These are phyloP conservation scores for Ammodytes marinus DNA, from an alignment of 2,113 vertebrate species.

Conservation along the genomic window DNA sequence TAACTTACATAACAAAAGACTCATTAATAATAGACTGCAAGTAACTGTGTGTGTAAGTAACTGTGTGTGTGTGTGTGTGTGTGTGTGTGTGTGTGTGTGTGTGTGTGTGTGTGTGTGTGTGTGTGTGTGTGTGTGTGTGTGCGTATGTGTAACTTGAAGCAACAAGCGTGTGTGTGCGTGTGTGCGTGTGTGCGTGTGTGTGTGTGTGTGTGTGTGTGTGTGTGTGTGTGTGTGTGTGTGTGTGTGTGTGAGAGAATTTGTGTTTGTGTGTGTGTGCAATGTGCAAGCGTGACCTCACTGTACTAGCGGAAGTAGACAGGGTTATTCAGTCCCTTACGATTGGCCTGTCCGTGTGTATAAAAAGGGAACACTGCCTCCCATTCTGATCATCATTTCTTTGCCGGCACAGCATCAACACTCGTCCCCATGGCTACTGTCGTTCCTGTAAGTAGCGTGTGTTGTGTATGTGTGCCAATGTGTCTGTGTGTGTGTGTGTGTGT, in stretches of 20 bases:
- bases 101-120: conserved; percentile 12
- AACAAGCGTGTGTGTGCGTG: conserved; percentile 44
- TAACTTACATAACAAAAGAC: conserved; percentile 73
- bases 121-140: conserved; percentile 4
- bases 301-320: conserved; percentile 58
- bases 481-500: background rate
- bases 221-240: conserved; percentile 38
- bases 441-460: conserved; percentile 77
- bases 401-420: background rate
- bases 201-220: conserved; percentile 26
- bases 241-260: conserved; percentile 52
- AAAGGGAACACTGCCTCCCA: background rate
- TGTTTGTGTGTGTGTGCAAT: conserved; percentile 35
- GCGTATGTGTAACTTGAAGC: conserved; percentile 63
- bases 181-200: conserved; percentile 3
- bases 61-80: conserved; percentile 7
- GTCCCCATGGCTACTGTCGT: conserved; percentile 82
- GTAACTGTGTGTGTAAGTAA: conserved; percentile 62
- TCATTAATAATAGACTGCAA: conserved; percentile 67
- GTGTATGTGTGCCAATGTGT: background rate
- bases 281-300: conserved; percentile 48
- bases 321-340: conserved; percentile 44
- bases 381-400: background rate
- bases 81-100: conserved; percentile 30
- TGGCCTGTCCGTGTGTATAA: conserved; percentile 70